Evolutionary conservation across 2,888 invertebrate genomes (phyloP).

Genomic region (Ischnura elegans): DNA sequence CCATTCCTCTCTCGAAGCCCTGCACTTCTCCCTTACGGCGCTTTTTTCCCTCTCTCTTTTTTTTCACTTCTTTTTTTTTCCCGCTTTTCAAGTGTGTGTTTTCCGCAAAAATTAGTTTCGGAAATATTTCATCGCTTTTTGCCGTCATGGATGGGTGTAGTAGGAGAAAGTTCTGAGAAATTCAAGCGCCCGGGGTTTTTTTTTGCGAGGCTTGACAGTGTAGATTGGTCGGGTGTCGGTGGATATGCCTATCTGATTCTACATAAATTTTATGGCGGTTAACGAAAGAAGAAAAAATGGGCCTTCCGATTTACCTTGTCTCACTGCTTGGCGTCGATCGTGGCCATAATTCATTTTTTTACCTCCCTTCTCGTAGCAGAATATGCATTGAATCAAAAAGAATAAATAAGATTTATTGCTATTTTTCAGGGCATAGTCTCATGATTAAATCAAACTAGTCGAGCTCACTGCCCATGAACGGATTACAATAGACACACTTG

Average conservation of each 20-base stretch:
- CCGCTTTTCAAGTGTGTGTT: not conserved
- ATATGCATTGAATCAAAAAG: too few species aligned
- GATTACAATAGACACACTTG: too few species aligned
- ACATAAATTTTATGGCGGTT: not conserved
- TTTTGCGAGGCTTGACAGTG: not conserved
- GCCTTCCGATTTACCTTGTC: not conserved
- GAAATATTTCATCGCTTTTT: constrained; percentile 1
- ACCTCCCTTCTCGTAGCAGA: not conserved
- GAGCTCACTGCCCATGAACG: too few species aligned
- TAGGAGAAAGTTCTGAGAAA: not conserved
- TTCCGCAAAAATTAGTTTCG: not conserved
- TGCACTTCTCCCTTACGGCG: not conserved
- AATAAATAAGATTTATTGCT: too few species aligned
- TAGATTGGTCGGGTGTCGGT: not conserved
- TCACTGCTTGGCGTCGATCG: not conserved
- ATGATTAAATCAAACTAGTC: too few species aligned
- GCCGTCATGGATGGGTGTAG: not conserved
- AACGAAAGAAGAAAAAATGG: not conserved
- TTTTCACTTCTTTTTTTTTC: not conserved
- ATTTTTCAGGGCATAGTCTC: too few species aligned
- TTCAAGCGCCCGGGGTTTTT: not conserved
- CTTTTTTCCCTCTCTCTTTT: not conserved
- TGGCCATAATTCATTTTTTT: not conserved
- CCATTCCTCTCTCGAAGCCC: not conserved
- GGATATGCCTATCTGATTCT: not conserved